These are phyloP conservation scores for Corythornis madagascariensis DNA, from an alignment of 2,113 vertebrate genomes.

Conservation along the genomic window DNA sequence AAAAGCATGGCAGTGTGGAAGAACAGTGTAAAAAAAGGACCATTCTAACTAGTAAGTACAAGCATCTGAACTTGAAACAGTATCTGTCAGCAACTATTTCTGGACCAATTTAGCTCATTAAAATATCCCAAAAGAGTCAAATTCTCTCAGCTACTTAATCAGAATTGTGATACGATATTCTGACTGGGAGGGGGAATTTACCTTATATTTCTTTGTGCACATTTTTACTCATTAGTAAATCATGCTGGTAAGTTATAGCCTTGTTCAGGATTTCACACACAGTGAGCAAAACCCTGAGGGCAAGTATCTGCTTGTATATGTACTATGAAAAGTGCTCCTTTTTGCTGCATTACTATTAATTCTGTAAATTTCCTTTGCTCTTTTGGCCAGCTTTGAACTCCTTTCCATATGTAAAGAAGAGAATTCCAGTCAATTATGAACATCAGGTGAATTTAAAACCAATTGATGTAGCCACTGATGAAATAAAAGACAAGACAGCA, in stretches of 20 bases:
- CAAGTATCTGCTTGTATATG: background rate
- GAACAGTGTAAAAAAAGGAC: slow-evolving; percentile 94
- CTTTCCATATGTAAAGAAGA: slow-evolving; percentile 96
- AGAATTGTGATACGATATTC: background rate
- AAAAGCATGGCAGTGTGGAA: slow-evolving; percentile 94
- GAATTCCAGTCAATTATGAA: slow-evolving; percentile 88
- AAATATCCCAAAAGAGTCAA: background rate
- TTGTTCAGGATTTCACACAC: background rate
- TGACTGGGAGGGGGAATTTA: background rate
- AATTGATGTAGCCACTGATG: slow-evolving; percentile 93
- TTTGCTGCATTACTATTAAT: background rate
- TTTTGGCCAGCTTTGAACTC: slow-evolving; percentile 82
- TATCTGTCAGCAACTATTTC: background rate
- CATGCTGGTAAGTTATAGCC: background rate
- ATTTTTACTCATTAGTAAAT: background rate
- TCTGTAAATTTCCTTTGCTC: background rate
- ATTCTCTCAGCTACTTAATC: background rate
- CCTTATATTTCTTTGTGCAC: background rate
- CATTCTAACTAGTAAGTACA: slow-evolving; percentile 86
- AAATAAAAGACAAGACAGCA: slow-evolving; percentile 89
- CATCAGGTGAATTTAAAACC: slow-evolving; percentile 93
- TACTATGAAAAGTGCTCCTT: background rate
- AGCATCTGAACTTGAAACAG: background rate
- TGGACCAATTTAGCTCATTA: slow-evolving; percentile 4
- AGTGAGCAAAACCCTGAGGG: background rate